Evolutionary conservation across 2,113 vertebrate genomes (phyloP).

Genomic region (Pavo muticus): DNA sequence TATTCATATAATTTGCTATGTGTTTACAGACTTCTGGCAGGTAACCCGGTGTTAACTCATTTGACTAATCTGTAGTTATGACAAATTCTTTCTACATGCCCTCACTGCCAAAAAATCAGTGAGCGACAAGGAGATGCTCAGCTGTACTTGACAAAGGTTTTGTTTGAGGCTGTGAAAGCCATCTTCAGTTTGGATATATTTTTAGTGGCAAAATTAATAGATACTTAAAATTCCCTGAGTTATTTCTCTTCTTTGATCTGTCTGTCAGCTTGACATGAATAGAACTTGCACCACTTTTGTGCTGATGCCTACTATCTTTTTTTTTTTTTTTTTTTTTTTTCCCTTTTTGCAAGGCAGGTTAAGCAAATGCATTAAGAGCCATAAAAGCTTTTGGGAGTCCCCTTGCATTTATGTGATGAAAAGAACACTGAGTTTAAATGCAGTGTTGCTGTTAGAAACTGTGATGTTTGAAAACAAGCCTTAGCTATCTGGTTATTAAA

Average conservation of each 20-base stretch:
- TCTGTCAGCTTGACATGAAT: constrained; percentile 53
- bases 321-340: constrained; percentile 6
- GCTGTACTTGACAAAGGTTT: background rate
- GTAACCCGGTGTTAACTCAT: background rate
- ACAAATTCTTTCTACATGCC: background rate
- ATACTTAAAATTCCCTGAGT: constrained; percentile 33
- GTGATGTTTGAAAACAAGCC: constrained; percentile 43
- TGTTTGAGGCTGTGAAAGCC: constrained; percentile 28
- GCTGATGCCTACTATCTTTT: background rate
- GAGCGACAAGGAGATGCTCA: background rate
- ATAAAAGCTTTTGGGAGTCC: constrained; percentile 59
- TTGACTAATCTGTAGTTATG: background rate
- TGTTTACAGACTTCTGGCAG: constrained; percentile 3
- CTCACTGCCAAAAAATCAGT: background rate
- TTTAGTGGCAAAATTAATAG: constrained; percentile 61
- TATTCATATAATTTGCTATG: background rate
- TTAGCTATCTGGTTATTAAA: background rate
- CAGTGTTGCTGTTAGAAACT: constrained; percentile 55
- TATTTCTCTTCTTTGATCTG: constrained; percentile 49
- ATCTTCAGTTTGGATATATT: constrained; percentile 38
- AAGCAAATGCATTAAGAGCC: constrained; percentile 48
- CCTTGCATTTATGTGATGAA: constrained; percentile 69
- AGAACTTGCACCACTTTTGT: constrained; percentile 42
- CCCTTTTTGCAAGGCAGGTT: constrained; percentile 40
- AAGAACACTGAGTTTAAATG: constrained; percentile 62